Percentiles rank a stretch among this genome's conserved stretches.
Evolutionary conservation across 2,888 invertebrate species (phyloP).

Genomic region (Labia minor): DNA sequence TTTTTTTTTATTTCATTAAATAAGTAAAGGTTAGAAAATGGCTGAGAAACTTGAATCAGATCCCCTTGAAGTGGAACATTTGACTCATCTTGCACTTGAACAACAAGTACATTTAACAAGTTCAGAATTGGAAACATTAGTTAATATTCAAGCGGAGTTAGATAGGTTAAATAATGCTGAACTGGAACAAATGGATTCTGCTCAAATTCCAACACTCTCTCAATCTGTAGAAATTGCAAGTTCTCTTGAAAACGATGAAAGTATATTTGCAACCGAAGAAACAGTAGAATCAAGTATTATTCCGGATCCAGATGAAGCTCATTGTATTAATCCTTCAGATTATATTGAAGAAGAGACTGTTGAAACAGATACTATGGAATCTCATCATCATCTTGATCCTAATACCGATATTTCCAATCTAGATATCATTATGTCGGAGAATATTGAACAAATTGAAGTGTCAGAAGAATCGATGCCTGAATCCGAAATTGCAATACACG

Average conservation of each 20-base stretch:
- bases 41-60: slow-evolving; percentile 31
- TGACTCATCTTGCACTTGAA: slow-evolving; percentile 32
- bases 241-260: slow-evolving; percentile 21
- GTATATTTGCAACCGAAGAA: slow-evolving; percentile 19
- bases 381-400: no score
- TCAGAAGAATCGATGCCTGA: no score
- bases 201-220: slow-evolving; percentile 24
- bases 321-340: slow-evolving; percentile 20
- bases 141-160: slow-evolving; percentile 38
- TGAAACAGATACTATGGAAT: slow-evolving; percentile 20
- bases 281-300: slow-evolving; percentile 23
- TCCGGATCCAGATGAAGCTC: slow-evolving; percentile 17
- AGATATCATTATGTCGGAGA: background rate
- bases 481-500: background rate
- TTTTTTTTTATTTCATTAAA: slow-evolving; percentile 22
- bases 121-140: slow-evolving; percentile 37
- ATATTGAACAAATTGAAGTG: background rate
- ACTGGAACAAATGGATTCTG: slow-evolving; percentile 27
- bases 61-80: slow-evolving; percentile 33
- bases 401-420: background rate
- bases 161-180: slow-evolving; percentile 35
- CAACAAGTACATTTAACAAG: slow-evolving; percentile 30
- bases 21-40: no score
- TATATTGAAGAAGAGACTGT: slow-evolving; percentile 24
- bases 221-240: slow-evolving; percentile 21